A percentile compares a stretch with the other conserved stretches of the same genome.
These are phyloP conservation scores for Microhierax caerulescens DNA, from an alignment of 2,797 vertebrate genomes.

Conservation along the genomic window DNA sequence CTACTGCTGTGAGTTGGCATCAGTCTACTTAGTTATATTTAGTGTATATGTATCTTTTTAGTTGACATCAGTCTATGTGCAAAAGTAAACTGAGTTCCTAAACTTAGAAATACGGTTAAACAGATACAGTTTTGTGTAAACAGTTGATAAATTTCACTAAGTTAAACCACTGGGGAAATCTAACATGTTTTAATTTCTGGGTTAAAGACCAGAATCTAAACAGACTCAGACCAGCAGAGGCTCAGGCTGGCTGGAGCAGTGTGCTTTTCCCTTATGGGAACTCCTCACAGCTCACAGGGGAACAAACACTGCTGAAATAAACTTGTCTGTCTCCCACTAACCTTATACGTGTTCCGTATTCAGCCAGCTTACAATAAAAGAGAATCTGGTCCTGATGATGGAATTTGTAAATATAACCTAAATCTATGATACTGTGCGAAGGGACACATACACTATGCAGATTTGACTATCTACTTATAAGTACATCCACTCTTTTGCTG, in stretches of 20 bases:
- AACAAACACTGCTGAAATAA: not conserved
- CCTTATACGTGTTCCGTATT: not conserved
- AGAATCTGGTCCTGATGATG: not conserved
- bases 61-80: not conserved
- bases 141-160: not conserved
- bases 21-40: not conserved
- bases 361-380: not conserved
- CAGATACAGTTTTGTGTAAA: not conserved
- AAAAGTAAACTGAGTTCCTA: not conserved
- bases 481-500: not conserved
- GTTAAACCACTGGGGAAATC: not conserved
- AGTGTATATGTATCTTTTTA: not conserved
- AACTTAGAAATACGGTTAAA: not conserved
- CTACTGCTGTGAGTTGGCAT: not conserved
- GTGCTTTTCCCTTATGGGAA: not conserved
- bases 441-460: rapidly evolving
- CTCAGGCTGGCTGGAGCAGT: rapidly evolving
- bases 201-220: not conserved
- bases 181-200: not conserved
- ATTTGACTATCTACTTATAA: not conserved
- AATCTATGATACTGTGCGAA: not conserved
- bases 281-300: not conserved
- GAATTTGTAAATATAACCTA: not conserved
- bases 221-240: rapidly evolving
- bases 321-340: not conserved